Evolutionary conservation across 2,797 vertebrate genomes (phyloP).

Genomic region (Onychomys leucogaster): DNA sequence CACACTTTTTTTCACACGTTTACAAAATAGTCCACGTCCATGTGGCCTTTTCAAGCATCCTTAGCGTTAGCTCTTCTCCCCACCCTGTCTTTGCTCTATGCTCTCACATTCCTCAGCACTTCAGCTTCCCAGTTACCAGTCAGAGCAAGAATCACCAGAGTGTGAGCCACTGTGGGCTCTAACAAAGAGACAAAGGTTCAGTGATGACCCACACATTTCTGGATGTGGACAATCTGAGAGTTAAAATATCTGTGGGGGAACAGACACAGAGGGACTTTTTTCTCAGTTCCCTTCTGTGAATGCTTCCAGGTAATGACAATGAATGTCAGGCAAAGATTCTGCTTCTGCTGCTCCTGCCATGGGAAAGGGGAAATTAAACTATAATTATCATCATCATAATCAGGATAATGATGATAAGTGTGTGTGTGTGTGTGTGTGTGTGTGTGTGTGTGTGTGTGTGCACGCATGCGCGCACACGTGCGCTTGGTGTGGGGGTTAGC

Average conservation of each 20-base stretch:
- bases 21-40: neutral
- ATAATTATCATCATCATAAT: conserved; percentile 1
- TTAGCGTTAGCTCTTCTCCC: neutral
- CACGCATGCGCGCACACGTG: too few species aligned
- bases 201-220: neutral
- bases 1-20: neutral
- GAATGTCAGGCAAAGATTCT: neutral
- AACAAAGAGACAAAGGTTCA: neutral
- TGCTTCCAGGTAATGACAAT: neutral
- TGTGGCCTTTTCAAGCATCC: neutral
- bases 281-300: neutral
- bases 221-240: neutral
- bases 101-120: neutral
- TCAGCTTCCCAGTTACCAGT: neutral
- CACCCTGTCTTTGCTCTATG: too few species aligned
- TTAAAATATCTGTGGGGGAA: neutral
- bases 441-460: neutral
- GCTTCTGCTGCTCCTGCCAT: neutral
- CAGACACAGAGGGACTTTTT: neutral
- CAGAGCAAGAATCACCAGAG: neutral
- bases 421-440: neutral
- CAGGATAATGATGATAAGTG: neutral
- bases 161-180: neutral
- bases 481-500: neutral
- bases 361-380: neutral